phyloP scores from a whole-genome alignment of 2,888 invertebrate genomes.

The Coelopa pilipes region DNA sequence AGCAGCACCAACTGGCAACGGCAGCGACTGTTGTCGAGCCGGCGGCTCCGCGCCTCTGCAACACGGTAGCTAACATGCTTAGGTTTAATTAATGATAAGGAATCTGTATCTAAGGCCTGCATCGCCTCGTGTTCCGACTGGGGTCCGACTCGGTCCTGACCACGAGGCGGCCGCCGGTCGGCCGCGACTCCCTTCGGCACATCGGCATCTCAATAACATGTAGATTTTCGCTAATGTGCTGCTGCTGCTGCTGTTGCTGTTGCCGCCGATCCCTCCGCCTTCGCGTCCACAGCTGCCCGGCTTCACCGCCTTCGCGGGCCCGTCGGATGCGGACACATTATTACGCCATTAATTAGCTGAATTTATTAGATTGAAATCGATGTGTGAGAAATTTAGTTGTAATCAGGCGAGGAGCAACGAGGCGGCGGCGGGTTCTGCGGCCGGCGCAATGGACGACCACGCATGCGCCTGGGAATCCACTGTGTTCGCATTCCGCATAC shows the following conservation, averaged over 20 bases:
- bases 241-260: conserved; percentile 41
- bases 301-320: conserved; percentile 12
- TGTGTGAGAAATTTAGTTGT: conserved; percentile 40
- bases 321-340: conserved; percentile 42
- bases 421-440: not conserved
- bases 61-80: conserved; percentile 67
- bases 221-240: conserved; percentile 60
- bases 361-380: conserved; percentile 65
- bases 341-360: conserved; percentile 65
- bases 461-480: conserved; percentile 58
- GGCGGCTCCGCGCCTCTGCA: conserved; percentile 38
- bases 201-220: conserved; percentile 60
- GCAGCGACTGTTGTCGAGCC: conserved; percentile 25
- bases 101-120: conserved; percentile 63
- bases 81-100: conserved; percentile 67
- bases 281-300: not conserved
- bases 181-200: not conserved
- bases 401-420: conserved; percentile 4
- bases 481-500: conserved; percentile 19
- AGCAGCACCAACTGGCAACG: conserved; percentile 34
- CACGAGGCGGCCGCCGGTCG: not conserved
- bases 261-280: too few relatives aligned
- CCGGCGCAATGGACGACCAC: conserved; percentile 8
- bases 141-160: too few relatives aligned
- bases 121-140: conserved; percentile 30